phyloP scores from a whole-genome alignment of 2,888 invertebrate genomes.

The Agrotis clavis region DNA sequence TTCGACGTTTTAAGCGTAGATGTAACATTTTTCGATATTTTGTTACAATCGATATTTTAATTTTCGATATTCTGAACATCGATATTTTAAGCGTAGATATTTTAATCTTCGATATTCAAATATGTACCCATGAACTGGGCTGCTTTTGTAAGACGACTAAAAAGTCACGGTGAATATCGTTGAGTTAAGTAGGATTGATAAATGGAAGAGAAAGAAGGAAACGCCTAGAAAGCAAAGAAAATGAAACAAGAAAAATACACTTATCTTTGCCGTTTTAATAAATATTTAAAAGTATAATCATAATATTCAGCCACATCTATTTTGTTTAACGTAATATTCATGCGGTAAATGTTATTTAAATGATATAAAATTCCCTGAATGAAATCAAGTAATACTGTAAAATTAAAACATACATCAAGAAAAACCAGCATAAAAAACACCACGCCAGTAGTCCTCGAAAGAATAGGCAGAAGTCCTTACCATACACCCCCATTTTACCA shows the following conservation, averaged over 20 bases:
- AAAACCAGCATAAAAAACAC: not conserved
- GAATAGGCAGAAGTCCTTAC: not conserved
- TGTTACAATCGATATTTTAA: no score
- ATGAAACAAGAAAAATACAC: not conserved
- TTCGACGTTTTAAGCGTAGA: no score
- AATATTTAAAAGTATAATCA: not conserved
- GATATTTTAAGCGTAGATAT: no score
- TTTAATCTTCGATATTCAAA: no score
- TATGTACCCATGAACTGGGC: no score
- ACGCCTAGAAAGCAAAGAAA: not conserved
- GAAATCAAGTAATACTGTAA: not conserved
- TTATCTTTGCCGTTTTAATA: not conserved
- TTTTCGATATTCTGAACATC: no score
- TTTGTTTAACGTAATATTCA: not conserved
- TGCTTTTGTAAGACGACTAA: no score
- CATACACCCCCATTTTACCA: not conserved
- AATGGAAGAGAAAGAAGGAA: no score
- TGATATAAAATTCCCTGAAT: not conserved
- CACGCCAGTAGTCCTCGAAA: no score
- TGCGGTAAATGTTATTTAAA: slow-evolving; percentile 2
- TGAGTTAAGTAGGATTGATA: no score
- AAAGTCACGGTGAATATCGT: no score
- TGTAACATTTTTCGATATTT: no score
- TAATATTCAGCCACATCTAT: not conserved
- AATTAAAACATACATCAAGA: not conserved